Base-by-base conservation (phyloP, 1,140 invertebrate genomes). In the Bombus haemorrhoidalis region DNA sequence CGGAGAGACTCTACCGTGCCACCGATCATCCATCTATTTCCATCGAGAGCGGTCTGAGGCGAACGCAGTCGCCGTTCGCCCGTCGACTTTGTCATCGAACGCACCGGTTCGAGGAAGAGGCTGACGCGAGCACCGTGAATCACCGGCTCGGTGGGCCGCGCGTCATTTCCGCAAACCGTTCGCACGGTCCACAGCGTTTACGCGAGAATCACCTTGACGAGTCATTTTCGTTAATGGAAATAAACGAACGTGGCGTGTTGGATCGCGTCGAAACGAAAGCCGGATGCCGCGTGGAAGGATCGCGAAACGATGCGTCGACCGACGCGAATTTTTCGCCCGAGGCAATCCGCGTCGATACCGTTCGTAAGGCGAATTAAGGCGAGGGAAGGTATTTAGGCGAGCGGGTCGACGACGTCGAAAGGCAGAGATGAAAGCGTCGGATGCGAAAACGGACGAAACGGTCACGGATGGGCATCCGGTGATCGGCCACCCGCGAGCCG, bases 141-240 rank as follows among this genome's bases (percentile, higher is more conserved):
- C 88, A 89, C 15, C 32, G 76, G 57, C 69, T 62, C 28, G 68
- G 13, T 5, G n/a, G 1, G 59, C 64, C 69, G 37, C 53, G 34
- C 53, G 77, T 73, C 79, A 88, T 82, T 89, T 89, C 87, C 88
- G 88, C 83, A 83, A 82, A 79, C 68, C 78, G 83, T 83, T 89
- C 77, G 81, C 47, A 71, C 64, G 57, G 53, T 5, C 62, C 59
- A 37, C 53, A 37, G 6, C 66, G 34, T 89, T 89, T 88, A 74
- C 69, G 72, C 76, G 53, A 59, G 77, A 75, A 43, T 86, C 68
- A 43, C 72, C 88, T 89, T 66, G 75, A 66, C 83, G 64, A 89
- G 84, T 89, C 84, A 86, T 83, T 75, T 57, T 53, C 39, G 83
- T 83, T 89, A 78, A 75, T 86, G 68, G 68, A 82, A 80, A 68